phyloP scores from a whole-genome alignment of 2,888 invertebrate genomes.

The Nomada flava region DNA sequence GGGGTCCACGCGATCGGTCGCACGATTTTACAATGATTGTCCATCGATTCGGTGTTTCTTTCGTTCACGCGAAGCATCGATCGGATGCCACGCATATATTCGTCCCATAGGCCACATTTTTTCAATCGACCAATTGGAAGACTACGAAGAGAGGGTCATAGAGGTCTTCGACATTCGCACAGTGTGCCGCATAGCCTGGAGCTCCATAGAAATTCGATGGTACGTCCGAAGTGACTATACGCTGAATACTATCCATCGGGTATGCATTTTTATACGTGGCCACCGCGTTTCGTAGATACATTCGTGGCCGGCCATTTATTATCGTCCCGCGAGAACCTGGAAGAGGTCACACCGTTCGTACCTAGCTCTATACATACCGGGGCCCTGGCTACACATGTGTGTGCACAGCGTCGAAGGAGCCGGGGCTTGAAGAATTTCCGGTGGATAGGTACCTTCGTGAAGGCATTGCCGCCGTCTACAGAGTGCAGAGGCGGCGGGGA shows the following conservation, averaged over 20 bases:
- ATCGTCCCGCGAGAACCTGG: constrained; percentile 66
- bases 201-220: constrained; percentile 67
- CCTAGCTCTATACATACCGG: constrained; percentile 34
- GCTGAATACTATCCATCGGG: constrained; percentile 44
- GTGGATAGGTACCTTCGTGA: constrained; percentile 77
- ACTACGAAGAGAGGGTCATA: constrained; percentile 50
- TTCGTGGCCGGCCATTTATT: constrained; percentile 66
- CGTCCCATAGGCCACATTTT: constrained; percentile 22
- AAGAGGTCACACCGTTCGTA: constrained; percentile 67
- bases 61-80: background rate
- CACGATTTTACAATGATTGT: constrained; percentile 11
- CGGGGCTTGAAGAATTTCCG: constrained; percentile 75
- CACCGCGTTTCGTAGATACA: constrained; percentile 44
- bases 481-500: constrained; percentile 71
- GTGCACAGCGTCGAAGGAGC: constrained; percentile 61
- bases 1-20: background rate
- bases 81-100: constrained; percentile 36
- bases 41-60: constrained; percentile 1
- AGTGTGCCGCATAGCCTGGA: constrained; percentile 36
- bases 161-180: constrained; percentile 59
- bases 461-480: constrained; percentile 73
- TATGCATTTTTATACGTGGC: constrained; percentile 50
- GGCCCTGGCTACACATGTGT: constrained; percentile 24
- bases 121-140: constrained; percentile 29
- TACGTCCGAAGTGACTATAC: constrained; percentile 47